Evolutionary conservation across 2,888 invertebrate genomes (phyloP).

Genomic region (Clanis bilineata): DNA sequence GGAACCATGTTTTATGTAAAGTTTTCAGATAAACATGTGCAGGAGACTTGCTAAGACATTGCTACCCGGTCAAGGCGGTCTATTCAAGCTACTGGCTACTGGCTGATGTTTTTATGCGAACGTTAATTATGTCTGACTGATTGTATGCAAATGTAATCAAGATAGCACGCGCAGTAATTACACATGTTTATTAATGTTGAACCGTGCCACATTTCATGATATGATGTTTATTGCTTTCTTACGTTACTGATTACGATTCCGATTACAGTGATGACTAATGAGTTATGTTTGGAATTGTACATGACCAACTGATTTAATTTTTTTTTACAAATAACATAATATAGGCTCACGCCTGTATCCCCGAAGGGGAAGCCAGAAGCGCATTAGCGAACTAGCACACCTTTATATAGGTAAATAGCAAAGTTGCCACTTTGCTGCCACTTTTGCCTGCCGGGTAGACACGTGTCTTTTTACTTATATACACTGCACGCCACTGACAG

Average conservation of each 20-base stretch:
- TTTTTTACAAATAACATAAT: too few relatives aligned
- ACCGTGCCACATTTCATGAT: constrained; percentile 2
- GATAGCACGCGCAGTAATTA: neutral
- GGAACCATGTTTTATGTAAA: too few relatives aligned
- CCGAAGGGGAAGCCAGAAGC: too few relatives aligned
- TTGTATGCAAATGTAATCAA: constrained; percentile 3
- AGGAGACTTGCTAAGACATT: neutral
- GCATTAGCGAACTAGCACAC: too few relatives aligned
- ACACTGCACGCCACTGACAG: too few relatives aligned
- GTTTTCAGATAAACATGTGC: too few relatives aligned
- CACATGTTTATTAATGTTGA: constrained; percentile 8
- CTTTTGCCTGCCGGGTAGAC: too few relatives aligned
- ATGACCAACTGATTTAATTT: neutral
- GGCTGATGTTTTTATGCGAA: neutral
- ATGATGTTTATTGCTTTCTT: constrained; percentile 1
- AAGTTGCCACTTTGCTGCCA: too few relatives aligned
- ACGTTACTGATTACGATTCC: neutral
- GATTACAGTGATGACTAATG: neutral
- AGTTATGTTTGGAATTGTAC: neutral
- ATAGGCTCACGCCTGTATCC: too few relatives aligned
- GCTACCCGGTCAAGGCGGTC: neutral
- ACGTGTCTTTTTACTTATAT: too few relatives aligned
- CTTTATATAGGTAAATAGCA: too few relatives aligned
- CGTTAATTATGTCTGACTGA: constrained; percentile 3
- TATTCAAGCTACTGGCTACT: neutral